Base-by-base conservation (phyloP, 2,797 vertebrate species). In the Sebastes iracundus region DNA sequence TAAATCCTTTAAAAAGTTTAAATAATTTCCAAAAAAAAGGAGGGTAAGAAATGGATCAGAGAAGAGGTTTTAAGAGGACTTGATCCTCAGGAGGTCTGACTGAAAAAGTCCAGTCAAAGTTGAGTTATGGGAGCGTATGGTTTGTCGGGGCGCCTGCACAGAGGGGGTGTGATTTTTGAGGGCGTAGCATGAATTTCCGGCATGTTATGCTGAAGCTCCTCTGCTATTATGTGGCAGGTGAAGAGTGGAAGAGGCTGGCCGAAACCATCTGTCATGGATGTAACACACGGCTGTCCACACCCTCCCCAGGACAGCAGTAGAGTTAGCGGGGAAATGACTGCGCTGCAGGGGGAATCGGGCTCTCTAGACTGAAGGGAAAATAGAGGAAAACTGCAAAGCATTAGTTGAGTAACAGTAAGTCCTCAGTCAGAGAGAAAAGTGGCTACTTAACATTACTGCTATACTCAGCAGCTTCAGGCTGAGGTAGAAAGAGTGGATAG, bases 261-360 rank as follows among this genome's bases (percentile, higher is more conserved):
- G 5, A 2, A 16, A 52, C 82, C 91, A 92, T 88, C 85, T 90
- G 89, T 86, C 79, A 59, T 23, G 13, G 67, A 30, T 23, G 38
- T 11, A 75, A 42, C 82, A 66, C 82, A 87, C 81, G 86, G 16
- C 86, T 67, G 83, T 86, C 73, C 61, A 52, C 68, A 13, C 77
- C 77, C 73, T 23, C 56, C 61, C 10, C 58, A 5, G 11, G 60
- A 80, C 66, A 52, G 18, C 71, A 25, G 59, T 4, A 6, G 56
- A 46, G 38, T 55, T 20, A 49, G 72, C 73, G 28, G 63, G 55
- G 35, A 64, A 53, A 52, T 75, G 22, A 62, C 75, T 56, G 35
- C 11, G 4, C 22, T 23, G 58, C 55, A 58, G 46, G 49, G 69
- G 16, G 12, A 63, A 60, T 2, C 20, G 3, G 33, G 11, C 4